Evolutionary conservation across 53 echinoderm and acorn worm genomes (phyloP), one percentile per base, ranked within the genome.

Genomic region (Luidia sarsii): DNA sequence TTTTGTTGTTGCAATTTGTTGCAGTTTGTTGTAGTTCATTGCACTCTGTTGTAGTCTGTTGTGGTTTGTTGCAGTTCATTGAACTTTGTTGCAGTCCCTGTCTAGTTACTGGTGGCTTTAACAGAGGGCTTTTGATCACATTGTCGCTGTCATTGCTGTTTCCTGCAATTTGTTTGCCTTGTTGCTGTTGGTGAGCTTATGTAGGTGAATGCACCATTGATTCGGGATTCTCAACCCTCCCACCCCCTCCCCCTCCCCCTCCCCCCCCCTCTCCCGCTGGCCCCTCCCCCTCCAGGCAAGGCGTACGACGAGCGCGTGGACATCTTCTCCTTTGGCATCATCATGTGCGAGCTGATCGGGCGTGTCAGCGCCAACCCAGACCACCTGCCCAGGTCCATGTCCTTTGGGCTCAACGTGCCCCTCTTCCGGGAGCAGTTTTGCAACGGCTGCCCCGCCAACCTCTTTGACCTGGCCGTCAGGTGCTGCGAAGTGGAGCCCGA

Each of bases 241-340:
- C n/a, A n/a, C n/a, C n/a, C n/a, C n/a, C n/a, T 46, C 30, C 33
- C 49, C 3, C 31, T 49, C 6, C 51, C 49, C 23, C 15, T 19
- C 13, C 50, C 1, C 50, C 25, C 64, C 70, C 50, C 50, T 74
- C 24, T n/a, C n/a, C n/a, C n/a, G n/a, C n/a, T n/a, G n/a, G n/a
- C n/a, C n/a, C n/a, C n/a, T n/a, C n/a, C n/a, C n/a, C n/a, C n/a
- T n/a, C 39, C 90, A 95, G 95, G 95, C 49, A 88, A 80, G 13
- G 60, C 83, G 23, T 96, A 96, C 73, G 93, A 96, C 75, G 96
- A 96, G 84, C 83, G 85, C 50, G 96, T 96, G 19, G 96, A 96
- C 43, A 80, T 96, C 39, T 96, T 93, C 71, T 96, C 96, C 16
- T 96, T 90, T 37, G 93, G 96, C 37, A 93, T 96, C 53, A 90